A percentile compares a stretch with the other conserved stretches of the same genome.
phyloP scores from a whole-genome alignment of 2,888 invertebrate genomes.

The Lutraria lutraria region DNA sequence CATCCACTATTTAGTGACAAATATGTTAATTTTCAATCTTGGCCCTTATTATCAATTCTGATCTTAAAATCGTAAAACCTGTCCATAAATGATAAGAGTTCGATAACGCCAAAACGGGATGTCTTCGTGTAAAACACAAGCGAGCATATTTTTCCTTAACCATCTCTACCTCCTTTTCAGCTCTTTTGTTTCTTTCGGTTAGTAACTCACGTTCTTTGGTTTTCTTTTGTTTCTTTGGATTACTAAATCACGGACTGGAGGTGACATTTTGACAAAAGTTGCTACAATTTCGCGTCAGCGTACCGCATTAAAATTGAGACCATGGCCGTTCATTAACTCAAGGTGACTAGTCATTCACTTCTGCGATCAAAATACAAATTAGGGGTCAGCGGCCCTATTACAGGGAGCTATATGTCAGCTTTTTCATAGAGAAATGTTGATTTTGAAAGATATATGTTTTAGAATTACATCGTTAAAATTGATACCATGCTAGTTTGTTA shows the following conservation, averaged over 20 bases:
- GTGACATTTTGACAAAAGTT: conserved; percentile 32
- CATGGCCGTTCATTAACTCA: conserved; percentile 36
- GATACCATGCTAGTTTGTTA: conserved; percentile 30
- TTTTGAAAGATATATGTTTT: conserved; percentile 51
- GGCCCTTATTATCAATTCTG: conserved; percentile 14
- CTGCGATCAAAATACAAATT: conserved; percentile 46
- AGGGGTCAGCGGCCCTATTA: conserved; percentile 50
- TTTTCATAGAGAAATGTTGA: conserved; percentile 38
- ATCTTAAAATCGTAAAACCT: background rate
- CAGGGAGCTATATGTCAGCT: conserved; percentile 37
- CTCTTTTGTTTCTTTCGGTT: conserved; percentile 18
- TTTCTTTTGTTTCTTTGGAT: conserved; percentile 35
- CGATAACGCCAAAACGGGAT: conserved; percentile 9
- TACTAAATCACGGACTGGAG: conserved; percentile 42
- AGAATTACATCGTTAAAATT: conserved; percentile 42
- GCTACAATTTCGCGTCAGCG: conserved; percentile 26
- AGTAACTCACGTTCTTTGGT: conserved; percentile 23
- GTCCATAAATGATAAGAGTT: background rate
- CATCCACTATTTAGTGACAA: background rate
- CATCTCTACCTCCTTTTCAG: conserved; percentile 15
- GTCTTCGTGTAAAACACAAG: conserved; percentile 6
- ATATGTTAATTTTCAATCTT: conserved; percentile 21
- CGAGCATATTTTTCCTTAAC: conserved; percentile 11
- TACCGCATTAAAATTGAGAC: conserved; percentile 24
- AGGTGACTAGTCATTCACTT: conserved; percentile 33